A percentile compares a stretch with the other conserved stretches of the same genome.
phyloP scores from a whole-genome alignment of 2,113 vertebrate species.

The Eclectus roratus region DNA sequence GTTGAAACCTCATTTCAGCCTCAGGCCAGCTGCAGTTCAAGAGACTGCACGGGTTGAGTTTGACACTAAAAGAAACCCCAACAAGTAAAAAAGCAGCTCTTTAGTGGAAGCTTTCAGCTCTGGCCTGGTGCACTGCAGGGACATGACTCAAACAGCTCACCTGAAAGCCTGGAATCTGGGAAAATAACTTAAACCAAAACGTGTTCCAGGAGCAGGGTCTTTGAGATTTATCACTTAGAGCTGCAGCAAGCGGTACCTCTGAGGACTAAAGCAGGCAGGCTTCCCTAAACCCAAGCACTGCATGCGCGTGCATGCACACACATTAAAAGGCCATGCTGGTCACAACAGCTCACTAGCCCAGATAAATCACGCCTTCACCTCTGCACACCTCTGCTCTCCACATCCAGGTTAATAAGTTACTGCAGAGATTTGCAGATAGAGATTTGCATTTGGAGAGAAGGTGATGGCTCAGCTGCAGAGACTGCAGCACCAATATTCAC shows the following conservation, averaged over 20 bases:
- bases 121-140: not conserved
- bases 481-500: not conserved
- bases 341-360: not conserved
- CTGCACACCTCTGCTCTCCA: not conserved
- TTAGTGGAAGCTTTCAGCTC: not conserved
- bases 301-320: not conserved
- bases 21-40: not conserved
- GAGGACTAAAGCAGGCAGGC: not conserved
- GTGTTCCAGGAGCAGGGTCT: not conserved
- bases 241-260: not conserved
- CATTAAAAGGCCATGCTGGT: not conserved
- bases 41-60: not conserved
- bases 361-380: not conserved
- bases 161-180: not conserved
- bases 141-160: not conserved
- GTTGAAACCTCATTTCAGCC: not conserved
- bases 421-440: not conserved
- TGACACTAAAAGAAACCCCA: not conserved
- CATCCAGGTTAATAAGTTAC: not conserved
- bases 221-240: not conserved
- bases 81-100: not conserved
- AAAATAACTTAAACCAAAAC: not conserved
- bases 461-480: not conserved
- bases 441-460: not conserved
- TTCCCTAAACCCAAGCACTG: not conserved